Percentiles rank a stretch among this genome's conserved stretches.
phyloP scores from a whole-genome alignment of 2,113 vertebrate species.

The cat (Felis catus) region DNA sequence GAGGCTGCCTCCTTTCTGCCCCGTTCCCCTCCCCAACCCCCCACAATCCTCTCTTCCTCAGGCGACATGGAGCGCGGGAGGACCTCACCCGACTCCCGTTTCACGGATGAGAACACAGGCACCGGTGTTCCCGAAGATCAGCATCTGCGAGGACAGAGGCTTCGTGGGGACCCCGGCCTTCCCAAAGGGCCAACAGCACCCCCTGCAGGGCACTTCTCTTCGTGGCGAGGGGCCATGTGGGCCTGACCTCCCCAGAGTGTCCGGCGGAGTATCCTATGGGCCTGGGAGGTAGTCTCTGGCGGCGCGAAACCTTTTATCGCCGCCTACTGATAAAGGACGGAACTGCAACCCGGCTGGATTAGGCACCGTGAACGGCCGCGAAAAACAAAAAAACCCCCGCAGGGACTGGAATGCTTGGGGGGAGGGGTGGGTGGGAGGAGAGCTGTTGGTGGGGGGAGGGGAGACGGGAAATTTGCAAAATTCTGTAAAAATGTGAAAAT shows the following conservation, averaged over 20 bases:
- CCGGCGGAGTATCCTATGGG: not conserved
- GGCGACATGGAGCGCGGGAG: not conserved
- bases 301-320: fast-evolving
- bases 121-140: not conserved
- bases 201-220: not conserved
- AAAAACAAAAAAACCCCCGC: not conserved
- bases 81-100: not conserved
- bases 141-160: not conserved
- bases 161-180: not conserved
- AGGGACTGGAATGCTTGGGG: not conserved
- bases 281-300: too few relatives aligned
- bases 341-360: conserved; percentile 19
- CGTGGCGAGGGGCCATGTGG: fast-evolving
- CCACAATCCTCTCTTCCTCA: not conserved
- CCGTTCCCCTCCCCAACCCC: not conserved
- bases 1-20: not conserved
- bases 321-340: not conserved
- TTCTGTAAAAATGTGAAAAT: not conserved
- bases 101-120: not conserved
- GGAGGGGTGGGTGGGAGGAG: too few relatives aligned
- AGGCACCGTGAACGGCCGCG: not conserved
- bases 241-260: not conserved
- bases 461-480: not conserved
- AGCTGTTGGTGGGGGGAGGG: not conserved
- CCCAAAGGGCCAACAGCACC: not conserved